phyloP scores from a whole-genome alignment of 1,140 invertebrate genomes.

The Drosophila serrata region DNA sequence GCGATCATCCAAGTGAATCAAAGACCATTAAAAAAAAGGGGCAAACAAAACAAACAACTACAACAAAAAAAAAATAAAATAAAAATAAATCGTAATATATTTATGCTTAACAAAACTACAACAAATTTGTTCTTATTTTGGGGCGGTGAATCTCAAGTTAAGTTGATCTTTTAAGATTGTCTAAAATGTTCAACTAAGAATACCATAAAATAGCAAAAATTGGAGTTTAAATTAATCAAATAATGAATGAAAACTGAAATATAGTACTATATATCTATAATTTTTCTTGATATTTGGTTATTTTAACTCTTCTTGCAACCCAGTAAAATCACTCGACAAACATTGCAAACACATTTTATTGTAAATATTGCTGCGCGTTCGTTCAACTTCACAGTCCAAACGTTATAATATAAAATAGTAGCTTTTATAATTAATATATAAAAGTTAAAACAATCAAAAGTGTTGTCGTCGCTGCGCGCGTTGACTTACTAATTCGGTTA shows the following conservation, averaged over 20 bases:
- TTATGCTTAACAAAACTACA: slow-evolving; percentile 78
- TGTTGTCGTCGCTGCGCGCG: slow-evolving; percentile 16
- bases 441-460: slow-evolving; percentile 48
- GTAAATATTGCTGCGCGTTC: slow-evolving; percentile 45
- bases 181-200: too few relatives aligned
- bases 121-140: slow-evolving; percentile 4
- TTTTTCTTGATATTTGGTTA: too few relatives aligned
- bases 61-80: slow-evolving; percentile 25
- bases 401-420: slow-evolving; percentile 30
- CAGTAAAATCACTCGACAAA: slow-evolving; percentile 1
- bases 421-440: slow-evolving; percentile 38
- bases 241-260: too few relatives aligned
- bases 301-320: not conserved
- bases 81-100: slow-evolving; percentile 54
- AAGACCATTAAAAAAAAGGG: slow-evolving; percentile 41
- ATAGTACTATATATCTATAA: not conserved
- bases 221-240: too few relatives aligned
- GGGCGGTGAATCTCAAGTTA: not conserved
- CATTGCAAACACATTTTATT: slow-evolving; percentile 59
- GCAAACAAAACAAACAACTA: slow-evolving; percentile 32
- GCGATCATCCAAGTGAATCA: slow-evolving; percentile 30
- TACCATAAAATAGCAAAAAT: too few relatives aligned
- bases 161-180: too few relatives aligned
- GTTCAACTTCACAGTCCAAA: slow-evolving; percentile 36
- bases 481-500: slow-evolving; percentile 2